Evolutionary conservation across 2,797 vertebrate species (phyloP).

Genomic region (Rhabdomys pumilio): DNA sequence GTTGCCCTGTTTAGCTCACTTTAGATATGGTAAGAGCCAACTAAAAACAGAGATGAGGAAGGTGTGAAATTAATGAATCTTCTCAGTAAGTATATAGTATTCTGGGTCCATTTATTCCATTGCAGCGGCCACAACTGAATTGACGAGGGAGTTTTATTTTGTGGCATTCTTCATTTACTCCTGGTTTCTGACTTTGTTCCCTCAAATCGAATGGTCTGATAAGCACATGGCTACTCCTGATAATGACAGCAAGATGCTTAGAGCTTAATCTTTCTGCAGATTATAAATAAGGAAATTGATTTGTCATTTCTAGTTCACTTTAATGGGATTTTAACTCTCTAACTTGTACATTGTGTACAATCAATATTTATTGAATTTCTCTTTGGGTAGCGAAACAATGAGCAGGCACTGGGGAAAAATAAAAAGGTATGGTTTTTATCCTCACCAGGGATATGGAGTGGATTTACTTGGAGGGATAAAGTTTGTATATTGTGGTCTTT

Average conservation of each 20-base stretch:
- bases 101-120: constrained; percentile 33
- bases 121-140: constrained; percentile 42
- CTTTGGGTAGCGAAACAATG: constrained; percentile 47
- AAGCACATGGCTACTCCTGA: constrained; percentile 49
- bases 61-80: background rate
- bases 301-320: constrained; percentile 72
- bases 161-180: constrained; percentile 45
- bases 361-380: constrained; percentile 76
- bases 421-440: constrained; percentile 1
- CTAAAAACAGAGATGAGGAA: background rate
- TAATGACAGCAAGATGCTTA: constrained; percentile 71
- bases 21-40: constrained; percentile 20
- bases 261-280: constrained; percentile 69
- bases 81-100: constrained; percentile 53
- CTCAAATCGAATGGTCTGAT: constrained; percentile 45
- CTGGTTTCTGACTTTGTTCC: constrained; percentile 62
- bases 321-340: constrained; percentile 77
- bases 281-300: constrained; percentile 76
- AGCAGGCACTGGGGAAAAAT: constrained; percentile 13
- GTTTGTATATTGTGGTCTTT: constrained; percentile 22
- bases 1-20: constrained; percentile 12
- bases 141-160: constrained; percentile 55
- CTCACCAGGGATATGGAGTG: constrained; percentile 34
- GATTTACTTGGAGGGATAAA: background rate
- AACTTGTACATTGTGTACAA: constrained; percentile 71